A percentile compares a stretch with the other conserved stretches of the same genome.
phyloP scores from a whole-genome alignment of 2,888 invertebrate genomes.

The Netelia virgata region DNA sequence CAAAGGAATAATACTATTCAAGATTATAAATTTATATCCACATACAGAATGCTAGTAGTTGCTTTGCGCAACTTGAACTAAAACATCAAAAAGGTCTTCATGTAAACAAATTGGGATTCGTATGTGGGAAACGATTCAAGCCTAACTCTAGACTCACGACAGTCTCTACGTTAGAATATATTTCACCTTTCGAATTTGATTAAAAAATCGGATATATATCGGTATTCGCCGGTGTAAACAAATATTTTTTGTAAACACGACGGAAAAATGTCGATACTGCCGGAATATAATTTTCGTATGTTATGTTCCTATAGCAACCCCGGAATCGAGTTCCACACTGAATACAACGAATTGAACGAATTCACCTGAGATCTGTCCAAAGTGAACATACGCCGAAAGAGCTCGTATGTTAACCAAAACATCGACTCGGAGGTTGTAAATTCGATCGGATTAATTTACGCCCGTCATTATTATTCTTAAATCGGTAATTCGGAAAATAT shows the following conservation, averaged over 20 bases:
- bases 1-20: too few species aligned
- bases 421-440: background rate
- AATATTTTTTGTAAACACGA: conserved; percentile 35
- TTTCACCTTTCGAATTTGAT: background rate
- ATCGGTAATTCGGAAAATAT: conserved; percentile 4
- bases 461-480: background rate
- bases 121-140: too few species aligned
- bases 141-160: too few species aligned
- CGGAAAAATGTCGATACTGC: conserved; percentile 52
- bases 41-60: too few species aligned
- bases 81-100: too few species aligned
- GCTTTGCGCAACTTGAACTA: too few species aligned
- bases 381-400: conserved; percentile 27
- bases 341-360: conserved; percentile 60
- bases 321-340: conserved; percentile 53
- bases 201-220: background rate
- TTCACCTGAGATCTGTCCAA: conserved; percentile 7
- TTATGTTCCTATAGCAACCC: conserved; percentile 71
- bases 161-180: background rate
- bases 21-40: too few species aligned
- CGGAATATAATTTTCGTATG: conserved; percentile 48
- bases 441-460: conserved; percentile 33
- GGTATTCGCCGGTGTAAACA: background rate
- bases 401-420: conserved; percentile 7
- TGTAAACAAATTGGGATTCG: too few species aligned